Evolutionary conservation across 2,797 vertebrate species (phyloP), one percentile per base, ranked within the genome.

Genomic region (Falco biarmicus): DNA sequence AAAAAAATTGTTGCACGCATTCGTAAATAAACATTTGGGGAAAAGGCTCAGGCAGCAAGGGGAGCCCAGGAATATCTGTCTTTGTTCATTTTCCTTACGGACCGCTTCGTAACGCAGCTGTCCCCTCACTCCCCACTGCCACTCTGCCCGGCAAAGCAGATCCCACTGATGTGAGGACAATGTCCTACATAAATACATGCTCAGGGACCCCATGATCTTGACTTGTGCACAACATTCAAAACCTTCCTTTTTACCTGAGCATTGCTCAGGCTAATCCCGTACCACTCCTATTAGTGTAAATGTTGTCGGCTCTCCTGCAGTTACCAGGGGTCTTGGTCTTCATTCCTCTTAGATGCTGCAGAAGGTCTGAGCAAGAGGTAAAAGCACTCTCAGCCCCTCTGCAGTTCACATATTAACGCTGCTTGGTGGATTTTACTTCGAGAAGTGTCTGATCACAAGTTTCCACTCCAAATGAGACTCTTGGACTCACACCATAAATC

Each of bases 171-270:
- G 29, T 0, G 0, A 17, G 25, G 70, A 21, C 59, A 14, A 14
- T 1, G 18, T 6, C 63, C 45, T 17, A 19, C n/a, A 32, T 1
- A 74, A 51, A 47, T 29, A 39, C 70, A 34, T 0, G 0, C 16
- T 43, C 54, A 15, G 21, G 31, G 41, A 73, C 29, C 28, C 15
- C 39, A 4, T 0, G 2, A 16, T 19, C 84, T 22, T 64, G 26
- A 34, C 19, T 31, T 13, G 6, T 21, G 32, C 31, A 50, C 73
- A 29, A 19, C 70, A 82, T 59, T 7, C 75, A 87, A 17, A 59
- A 20, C 37, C n/a, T 70, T 6, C 26, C 24, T 54, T 89, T 79
- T 32, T 34, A 18, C 32, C 24, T 17, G n/a, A 85, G 11, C 28
- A 5, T 6, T 2, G 4, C 10, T 25, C 59, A 60, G 26, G n/a